phyloP scores from a whole-genome alignment of 35 echinoderm and acorn worm species.

The Nesometra sesokonis region DNA sequence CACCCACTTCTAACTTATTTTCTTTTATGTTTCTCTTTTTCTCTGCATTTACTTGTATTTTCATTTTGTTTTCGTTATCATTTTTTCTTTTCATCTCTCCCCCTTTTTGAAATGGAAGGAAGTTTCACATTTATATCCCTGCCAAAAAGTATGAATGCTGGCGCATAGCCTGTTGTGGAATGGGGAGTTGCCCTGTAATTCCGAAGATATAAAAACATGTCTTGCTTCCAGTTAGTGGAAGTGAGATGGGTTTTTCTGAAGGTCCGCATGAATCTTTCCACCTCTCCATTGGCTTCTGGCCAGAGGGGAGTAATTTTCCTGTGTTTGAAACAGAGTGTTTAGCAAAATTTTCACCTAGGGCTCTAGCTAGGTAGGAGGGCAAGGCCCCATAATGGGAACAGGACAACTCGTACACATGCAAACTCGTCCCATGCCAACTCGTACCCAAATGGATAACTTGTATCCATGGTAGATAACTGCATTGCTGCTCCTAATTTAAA shows the following conservation, averaged over 20 bases:
- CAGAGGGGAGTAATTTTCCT: slow-evolving; percentile 57
- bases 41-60: neutral
- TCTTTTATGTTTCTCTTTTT: neutral
- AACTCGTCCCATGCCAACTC: no score
- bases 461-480: no score
- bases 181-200: slow-evolving; percentile 73
- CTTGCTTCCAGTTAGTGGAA: slow-evolving; percentile 56
- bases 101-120: neutral
- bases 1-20: neutral
- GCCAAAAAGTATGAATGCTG: slow-evolving; percentile 37
- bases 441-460: no score
- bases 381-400: no score
- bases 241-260: slow-evolving; percentile 43
- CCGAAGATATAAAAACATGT: slow-evolving; percentile 36
- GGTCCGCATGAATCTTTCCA: slow-evolving; percentile 63
- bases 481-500: no score
- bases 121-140: neutral
- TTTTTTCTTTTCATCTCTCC: neutral
- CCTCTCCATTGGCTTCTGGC: slow-evolving; percentile 69
- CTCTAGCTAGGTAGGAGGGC: no score
- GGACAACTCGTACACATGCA: no score
- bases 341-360: slow-evolving; percentile 37
- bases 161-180: slow-evolving; percentile 29
- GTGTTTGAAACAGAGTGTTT: slow-evolving; percentile 52
- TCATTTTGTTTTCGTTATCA: neutral